Conservation (phyloP, 2,797 vertebrate genomes). For the Poeciliopsis gracilis region DNA sequence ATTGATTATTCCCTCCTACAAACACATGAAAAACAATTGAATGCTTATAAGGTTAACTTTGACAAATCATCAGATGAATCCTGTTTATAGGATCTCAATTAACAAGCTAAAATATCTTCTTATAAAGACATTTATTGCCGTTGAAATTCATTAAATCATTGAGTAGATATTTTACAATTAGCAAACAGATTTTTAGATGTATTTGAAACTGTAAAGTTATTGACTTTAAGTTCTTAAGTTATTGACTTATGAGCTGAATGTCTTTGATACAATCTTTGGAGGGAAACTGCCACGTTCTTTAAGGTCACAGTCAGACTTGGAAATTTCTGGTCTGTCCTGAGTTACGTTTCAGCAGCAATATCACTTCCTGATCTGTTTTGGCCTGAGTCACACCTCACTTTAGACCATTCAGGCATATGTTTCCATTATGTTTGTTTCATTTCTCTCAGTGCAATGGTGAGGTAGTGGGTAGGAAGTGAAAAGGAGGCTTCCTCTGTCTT, state of each 20-base stretch:
- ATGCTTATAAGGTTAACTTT: background rate
- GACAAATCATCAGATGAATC: background rate
- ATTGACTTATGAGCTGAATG: background rate
- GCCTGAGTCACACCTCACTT: background rate
- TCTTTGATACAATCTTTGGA: background rate
- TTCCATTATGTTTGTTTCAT: conserved; percentile 1
- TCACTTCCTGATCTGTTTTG: background rate
- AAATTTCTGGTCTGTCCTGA: background rate
- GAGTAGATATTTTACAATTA: background rate
- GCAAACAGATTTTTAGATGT: background rate
- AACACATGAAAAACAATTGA: background rate
- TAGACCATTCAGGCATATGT: background rate
- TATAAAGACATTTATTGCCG: background rate
- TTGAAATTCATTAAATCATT: background rate
- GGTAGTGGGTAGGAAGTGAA: background rate
- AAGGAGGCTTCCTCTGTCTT: conserved; percentile 39
- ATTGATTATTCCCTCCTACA: background rate
- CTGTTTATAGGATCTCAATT: background rate
- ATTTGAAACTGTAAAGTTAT: background rate
- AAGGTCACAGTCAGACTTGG: background rate
- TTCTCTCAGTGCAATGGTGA: conserved; percentile 4
- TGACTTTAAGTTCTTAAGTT: background rate
- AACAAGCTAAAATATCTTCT: background rate
- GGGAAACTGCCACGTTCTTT: background rate
- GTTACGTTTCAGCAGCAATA: background rate